phyloP scores from a whole-genome alignment of 2,888 invertebrate species.

The Drosophila bunnanda region DNA sequence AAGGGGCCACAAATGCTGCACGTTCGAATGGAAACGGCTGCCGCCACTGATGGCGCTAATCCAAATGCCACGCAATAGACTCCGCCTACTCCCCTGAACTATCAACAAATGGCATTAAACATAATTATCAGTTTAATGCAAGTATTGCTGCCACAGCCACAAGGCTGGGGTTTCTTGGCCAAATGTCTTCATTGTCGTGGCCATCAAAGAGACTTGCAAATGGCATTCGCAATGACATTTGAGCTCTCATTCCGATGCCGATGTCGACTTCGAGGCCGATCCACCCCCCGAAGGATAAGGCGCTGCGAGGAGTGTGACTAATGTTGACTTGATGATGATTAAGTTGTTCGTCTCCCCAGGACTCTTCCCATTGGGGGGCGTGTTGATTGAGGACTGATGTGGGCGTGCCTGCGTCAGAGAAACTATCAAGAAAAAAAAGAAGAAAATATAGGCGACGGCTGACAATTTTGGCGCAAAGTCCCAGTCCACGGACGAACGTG shows the following conservation, averaged over 20 bases:
- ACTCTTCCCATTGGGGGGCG: constrained; percentile 56
- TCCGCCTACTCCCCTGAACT: constrained; percentile 13
- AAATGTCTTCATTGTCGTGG: constrained; percentile 66
- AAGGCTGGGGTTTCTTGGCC: constrained; percentile 48
- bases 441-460: constrained; percentile 18
- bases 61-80: constrained; percentile 37
- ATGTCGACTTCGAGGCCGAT: not conserved
- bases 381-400: constrained; percentile 54
- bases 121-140: constrained; percentile 71
- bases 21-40: constrained; percentile 49
- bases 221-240: constrained; percentile 69
- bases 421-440: constrained; percentile 48
- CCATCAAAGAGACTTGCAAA: constrained; percentile 77
- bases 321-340: constrained; percentile 77
- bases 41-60: constrained; percentile 50
- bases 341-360: constrained; percentile 63
- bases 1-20: constrained; percentile 42
- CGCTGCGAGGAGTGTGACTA: constrained; percentile 71
- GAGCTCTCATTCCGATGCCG: constrained; percentile 38
- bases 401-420: constrained; percentile 45
- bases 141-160: constrained; percentile 36
- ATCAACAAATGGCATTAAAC: constrained; percentile 58
- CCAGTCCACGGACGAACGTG: constrained; percentile 65
- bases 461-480: constrained; percentile 54
- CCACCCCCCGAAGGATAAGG: constrained; percentile 59